Conservation (phyloP, 1,140 invertebrate genomes). For the Leptonema lineaticorne region DNA sequence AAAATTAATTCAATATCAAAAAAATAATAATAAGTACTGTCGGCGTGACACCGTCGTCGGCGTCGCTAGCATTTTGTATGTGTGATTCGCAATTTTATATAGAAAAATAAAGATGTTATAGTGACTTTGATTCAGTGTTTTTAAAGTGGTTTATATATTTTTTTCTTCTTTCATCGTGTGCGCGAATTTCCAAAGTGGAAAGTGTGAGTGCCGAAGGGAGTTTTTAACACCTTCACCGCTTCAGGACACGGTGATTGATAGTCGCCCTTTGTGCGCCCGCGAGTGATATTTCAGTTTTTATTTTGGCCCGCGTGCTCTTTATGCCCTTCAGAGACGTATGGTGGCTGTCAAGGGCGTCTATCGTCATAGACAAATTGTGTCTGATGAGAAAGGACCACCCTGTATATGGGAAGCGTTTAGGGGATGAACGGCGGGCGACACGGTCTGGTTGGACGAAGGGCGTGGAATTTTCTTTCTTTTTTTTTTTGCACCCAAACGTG, state of each 20-base stretch:
- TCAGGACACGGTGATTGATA: conserved; percentile 12
- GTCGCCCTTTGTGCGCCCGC: conserved; percentile 15
- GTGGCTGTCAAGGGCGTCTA: background rate
- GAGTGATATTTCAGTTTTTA: conserved; percentile 25
- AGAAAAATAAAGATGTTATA: no score
- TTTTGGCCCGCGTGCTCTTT: conserved; percentile 13
- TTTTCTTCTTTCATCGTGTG: no score
- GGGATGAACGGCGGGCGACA: background rate
- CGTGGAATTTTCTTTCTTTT: background rate
- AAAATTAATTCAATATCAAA: no score
- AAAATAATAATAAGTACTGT: no score
- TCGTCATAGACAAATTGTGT: conserved; percentile 9
- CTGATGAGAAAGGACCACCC: background rate
- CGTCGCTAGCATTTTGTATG: no score
- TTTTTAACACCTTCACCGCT: background rate
- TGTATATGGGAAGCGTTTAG: background rate
- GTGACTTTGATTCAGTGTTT: no score
- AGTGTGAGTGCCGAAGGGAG: no score
- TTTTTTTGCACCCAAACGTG: no score
- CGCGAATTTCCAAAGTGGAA: no score
- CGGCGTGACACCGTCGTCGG: no score
- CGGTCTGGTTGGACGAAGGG: background rate
- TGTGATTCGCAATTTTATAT: no score
- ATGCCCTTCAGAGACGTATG: background rate
- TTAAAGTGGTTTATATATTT: no score